Percentiles rank a stretch among this genome's conserved stretches.
Conservation (phyloP, 2,113 vertebrate genomes). For the Tupaia tana region DNA sequence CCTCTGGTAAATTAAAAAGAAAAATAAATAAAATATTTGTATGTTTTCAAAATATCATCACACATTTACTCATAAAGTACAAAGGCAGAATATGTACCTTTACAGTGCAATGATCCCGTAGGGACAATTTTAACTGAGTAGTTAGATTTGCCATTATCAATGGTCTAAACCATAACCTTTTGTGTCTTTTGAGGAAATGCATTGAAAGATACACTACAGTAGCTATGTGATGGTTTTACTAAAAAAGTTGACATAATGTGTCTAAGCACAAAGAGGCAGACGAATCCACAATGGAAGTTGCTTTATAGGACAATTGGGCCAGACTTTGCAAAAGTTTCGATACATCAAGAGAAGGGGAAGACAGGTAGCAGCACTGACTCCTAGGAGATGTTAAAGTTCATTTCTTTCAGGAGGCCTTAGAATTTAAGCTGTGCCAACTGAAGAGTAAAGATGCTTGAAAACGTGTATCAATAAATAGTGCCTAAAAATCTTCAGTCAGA, state of each 20-base stretch:
- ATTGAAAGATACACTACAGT: not conserved
- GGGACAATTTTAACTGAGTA: not conserved
- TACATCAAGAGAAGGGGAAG: too few species aligned
- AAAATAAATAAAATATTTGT: too few species aligned
- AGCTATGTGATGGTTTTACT: not conserved
- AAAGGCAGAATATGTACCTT: not conserved
- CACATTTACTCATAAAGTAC: not conserved
- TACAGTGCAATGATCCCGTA: not conserved
- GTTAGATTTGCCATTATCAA: not conserved
- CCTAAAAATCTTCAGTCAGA: not conserved
- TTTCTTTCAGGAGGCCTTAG: too few species aligned
- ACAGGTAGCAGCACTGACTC: too few species aligned
- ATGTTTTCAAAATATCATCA: not conserved
- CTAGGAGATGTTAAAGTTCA: too few species aligned
- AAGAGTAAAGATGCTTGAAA: conserved; percentile 27
- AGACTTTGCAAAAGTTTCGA: not conserved
- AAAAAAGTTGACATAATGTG: not conserved
- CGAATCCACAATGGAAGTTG: not conserved
- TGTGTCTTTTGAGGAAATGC: not conserved
- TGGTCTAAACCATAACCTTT: not conserved
- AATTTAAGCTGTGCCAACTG: too few species aligned
- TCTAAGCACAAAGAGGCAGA: not conserved
- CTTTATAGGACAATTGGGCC: not conserved
- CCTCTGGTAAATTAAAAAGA: too few species aligned
- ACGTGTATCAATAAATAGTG: not conserved